Evolutionary conservation across 2,888 invertebrate species (phyloP).

Genomic region (Tipula unca): DNA sequence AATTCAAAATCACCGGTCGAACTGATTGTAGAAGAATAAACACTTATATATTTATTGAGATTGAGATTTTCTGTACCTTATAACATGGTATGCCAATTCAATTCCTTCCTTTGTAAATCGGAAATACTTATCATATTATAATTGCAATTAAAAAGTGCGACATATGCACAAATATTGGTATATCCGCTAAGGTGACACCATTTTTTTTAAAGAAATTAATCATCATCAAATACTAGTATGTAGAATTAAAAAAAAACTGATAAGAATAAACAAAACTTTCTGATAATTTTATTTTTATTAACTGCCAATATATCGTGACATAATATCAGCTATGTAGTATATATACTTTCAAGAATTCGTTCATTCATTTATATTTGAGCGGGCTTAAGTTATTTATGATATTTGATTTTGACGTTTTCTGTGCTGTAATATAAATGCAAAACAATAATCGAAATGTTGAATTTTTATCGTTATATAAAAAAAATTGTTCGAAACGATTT

Average conservation of each 20-base stretch:
- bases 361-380: background rate
- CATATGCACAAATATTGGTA: conserved; percentile 32
- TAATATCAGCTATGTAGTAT: too few species aligned
- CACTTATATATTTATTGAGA: too few species aligned
- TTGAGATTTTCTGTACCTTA: too few species aligned
- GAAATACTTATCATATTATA: too few species aligned
- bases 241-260: background rate
- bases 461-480: background rate
- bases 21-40: too few species aligned
- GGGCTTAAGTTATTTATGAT: background rate
- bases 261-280: background rate
- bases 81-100: too few species aligned
- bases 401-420: background rate
- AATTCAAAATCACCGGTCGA: too few species aligned
- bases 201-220: background rate
- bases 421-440: background rate
- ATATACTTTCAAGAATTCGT: background rate
- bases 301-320: background rate
- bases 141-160: too few species aligned
- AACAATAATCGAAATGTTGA: background rate
- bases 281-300: background rate
- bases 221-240: background rate
- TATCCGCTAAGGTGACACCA: conserved; percentile 33
- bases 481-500: too few species aligned
- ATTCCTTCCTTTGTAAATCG: too few species aligned